Evolutionary conservation across 2,113 vertebrate genomes (phyloP).

Genomic region (Pituophis catenifer): DNA sequence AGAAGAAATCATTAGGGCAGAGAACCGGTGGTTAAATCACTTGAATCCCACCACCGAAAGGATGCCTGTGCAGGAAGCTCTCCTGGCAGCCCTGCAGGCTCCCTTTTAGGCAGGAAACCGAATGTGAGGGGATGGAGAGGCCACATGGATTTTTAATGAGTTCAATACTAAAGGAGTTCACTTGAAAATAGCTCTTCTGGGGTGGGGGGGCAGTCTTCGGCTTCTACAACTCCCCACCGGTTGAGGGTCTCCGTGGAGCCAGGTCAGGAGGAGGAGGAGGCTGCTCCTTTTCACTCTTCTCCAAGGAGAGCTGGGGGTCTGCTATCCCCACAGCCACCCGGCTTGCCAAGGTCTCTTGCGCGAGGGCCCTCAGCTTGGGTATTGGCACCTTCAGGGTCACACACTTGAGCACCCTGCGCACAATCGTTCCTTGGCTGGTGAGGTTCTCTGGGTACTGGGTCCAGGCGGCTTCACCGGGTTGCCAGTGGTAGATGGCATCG

Average conservation of each 20-base stretch:
- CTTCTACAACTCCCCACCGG: too few relatives aligned
- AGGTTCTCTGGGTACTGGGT: background rate
- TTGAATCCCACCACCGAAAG: too few relatives aligned
- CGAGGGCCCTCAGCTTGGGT: background rate
- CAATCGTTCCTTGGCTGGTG: background rate
- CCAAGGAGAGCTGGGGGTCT: background rate
- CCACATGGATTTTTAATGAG: background rate
- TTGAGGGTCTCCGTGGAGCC: too few relatives aligned
- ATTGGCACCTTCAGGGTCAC: background rate
- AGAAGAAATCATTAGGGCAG: too few relatives aligned
- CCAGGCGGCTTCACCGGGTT: background rate
- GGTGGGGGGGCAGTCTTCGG: too few relatives aligned
- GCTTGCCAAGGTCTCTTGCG: background rate
- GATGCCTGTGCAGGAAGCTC: background rate
- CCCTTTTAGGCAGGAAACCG: background rate
- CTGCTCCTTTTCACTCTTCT: background rate
- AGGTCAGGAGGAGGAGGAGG: background rate
- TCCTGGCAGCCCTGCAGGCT: background rate
- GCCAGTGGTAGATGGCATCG: slow-evolving; percentile 22
- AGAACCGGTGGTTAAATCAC: too few relatives aligned
- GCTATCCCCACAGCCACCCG: background rate
- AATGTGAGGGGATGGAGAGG: background rate
- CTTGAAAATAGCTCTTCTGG: background rate
- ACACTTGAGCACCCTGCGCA: slow-evolving; percentile 12
- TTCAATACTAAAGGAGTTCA: background rate